A percentile compares a stretch with the other conserved stretches of the same genome.
These are phyloP conservation scores for Apamea anceps DNA, from an alignment of 2,888 invertebrate species.

Conservation along the genomic window DNA sequence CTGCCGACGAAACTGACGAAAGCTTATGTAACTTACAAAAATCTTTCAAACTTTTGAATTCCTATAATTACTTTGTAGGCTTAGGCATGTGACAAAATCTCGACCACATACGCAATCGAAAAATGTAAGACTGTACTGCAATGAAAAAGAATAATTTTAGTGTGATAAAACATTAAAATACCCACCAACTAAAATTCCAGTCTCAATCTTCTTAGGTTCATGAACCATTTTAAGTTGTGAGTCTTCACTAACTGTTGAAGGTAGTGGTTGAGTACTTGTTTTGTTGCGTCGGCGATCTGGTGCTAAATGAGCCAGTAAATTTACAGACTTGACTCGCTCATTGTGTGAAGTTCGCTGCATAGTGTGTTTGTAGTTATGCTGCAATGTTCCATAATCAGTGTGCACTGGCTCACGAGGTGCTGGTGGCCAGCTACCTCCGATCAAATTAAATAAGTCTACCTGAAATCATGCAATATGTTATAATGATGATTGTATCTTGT, in stretches of 20 bases:
- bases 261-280: constrained; percentile 68
- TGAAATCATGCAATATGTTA: constrained; percentile 66
- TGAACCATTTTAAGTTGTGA: constrained; percentile 82
- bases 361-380: constrained; percentile 75
- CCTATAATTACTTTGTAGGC: neutral
- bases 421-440: constrained; percentile 88
- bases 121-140: neutral
- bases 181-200: constrained; percentile 86
- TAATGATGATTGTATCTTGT: constrained; percentile 5
- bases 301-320: constrained; percentile 90
- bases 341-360: constrained; percentile 83
- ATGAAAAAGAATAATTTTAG: neutral
- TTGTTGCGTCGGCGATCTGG: constrained; percentile 82
- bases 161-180: constrained; percentile 14
- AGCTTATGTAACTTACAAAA: neutral
- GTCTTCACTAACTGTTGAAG: constrained; percentile 67
- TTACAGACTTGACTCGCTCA: constrained; percentile 91
- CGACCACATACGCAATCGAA: neutral
- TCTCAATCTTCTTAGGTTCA: constrained; percentile 87
- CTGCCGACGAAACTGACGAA: too few relatives aligned
- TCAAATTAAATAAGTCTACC: constrained; percentile 86
- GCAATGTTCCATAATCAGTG: constrained; percentile 82
- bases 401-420: constrained; percentile 81
- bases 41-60: too few relatives aligned
- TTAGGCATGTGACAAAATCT: neutral